Conservation (phyloP, 2,888 invertebrate genomes). For the Mylabris sibirica region DNA sequence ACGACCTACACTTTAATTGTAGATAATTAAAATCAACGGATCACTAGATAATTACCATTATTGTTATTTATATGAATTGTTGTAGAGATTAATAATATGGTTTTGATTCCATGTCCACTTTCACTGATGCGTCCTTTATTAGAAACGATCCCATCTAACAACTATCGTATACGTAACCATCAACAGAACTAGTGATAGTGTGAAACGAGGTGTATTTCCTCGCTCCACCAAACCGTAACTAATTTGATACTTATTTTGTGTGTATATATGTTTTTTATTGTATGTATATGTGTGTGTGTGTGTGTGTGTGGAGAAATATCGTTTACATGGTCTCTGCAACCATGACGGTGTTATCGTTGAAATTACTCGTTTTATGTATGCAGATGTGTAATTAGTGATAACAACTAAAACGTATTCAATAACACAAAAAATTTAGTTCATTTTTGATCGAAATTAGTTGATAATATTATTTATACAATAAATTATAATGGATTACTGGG, state of each 20-base stretch:
- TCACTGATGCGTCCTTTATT: constrained; percentile 36
- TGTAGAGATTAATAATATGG: constrained; percentile 25
- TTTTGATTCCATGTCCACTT: constrained; percentile 33
- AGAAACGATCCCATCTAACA: constrained; percentile 19
- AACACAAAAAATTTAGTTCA: not conserved
- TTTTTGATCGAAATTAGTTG: not conserved
- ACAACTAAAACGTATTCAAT: not conserved
- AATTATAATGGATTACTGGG: not conserved
- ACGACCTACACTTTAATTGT: not conserved
- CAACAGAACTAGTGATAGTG: constrained; percentile 55
- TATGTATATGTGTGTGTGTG: constrained; percentile 26
- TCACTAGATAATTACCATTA: not conserved
- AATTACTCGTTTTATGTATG: not conserved
- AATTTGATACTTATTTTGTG: constrained; percentile 54
- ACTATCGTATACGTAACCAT: constrained; percentile 44
- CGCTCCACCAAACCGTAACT: constrained; percentile 57
- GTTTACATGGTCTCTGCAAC: constrained; percentile 57
- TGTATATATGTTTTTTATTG: constrained; percentile 50
- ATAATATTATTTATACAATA: not conserved
- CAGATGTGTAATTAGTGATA: not conserved
- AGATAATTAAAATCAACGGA: constrained; percentile 5
- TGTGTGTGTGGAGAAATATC: constrained; percentile 48
- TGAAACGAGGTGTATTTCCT: constrained; percentile 61
- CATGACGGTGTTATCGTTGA: constrained; percentile 43
- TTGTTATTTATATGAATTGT: constrained; percentile 11